A percentile compares a stretch with the other conserved stretches of the same genome.
These are phyloP conservation scores for Chionis minor DNA, from an alignment of 2,113 vertebrate species.

Conservation along the genomic window DNA sequence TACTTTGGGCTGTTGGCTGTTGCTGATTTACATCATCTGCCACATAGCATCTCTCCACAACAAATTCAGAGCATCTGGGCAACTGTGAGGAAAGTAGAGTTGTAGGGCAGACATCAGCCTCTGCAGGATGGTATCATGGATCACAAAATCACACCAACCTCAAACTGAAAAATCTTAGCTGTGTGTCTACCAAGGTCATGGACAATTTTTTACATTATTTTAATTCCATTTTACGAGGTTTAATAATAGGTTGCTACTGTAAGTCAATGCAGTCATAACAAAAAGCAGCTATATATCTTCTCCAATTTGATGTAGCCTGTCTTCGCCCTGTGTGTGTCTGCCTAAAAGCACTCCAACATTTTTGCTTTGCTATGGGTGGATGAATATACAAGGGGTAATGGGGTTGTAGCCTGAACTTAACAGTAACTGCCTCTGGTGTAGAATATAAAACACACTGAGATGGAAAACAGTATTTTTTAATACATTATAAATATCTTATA, in stretches of 20 bases:
- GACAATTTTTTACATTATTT: neutral
- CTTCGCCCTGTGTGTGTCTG: neutral
- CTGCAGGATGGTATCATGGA: neutral
- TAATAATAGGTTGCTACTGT: neutral
- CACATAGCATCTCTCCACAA: neutral
- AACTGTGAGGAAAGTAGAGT: neutral
- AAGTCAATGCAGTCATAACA: neutral
- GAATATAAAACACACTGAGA: neutral
- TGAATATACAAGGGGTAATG: neutral
- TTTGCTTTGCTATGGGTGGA: neutral
- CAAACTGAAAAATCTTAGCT: neutral
- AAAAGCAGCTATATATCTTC: neutral
- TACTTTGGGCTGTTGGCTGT: neutral
- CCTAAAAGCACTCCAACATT: neutral
- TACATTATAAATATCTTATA: neutral
- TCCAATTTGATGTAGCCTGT: neutral
- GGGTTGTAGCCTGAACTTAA: neutral
- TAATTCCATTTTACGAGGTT: neutral
- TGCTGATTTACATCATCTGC: neutral
- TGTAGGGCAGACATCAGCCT: neutral
- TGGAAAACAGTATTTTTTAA: neutral
- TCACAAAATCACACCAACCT: neutral
- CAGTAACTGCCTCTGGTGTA: neutral
- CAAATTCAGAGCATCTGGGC: neutral
- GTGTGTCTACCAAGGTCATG: neutral